A percentile compares a stretch with the other conserved stretches of the same genome.
Evolutionary conservation across 1,140 invertebrate genomes (phyloP).

Genomic region (Helicoverpa armigera): DNA sequence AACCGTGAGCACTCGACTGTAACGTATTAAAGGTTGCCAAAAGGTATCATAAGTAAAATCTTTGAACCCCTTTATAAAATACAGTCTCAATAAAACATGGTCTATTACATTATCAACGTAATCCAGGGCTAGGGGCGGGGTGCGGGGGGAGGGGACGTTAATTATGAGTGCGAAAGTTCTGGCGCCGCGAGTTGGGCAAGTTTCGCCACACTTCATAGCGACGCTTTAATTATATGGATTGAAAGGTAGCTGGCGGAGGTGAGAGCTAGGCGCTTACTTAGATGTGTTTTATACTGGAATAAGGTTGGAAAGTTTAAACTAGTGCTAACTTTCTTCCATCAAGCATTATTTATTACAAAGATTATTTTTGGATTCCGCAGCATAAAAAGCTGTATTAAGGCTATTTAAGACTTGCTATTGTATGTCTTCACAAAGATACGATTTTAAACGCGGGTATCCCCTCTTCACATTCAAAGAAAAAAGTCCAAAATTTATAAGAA

Average conservation of each 20-base stretch:
- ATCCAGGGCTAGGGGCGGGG: neutral
- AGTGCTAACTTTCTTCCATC: too few relatives aligned
- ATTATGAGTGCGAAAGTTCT: slow-evolving; percentile 43
- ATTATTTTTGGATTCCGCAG: too few relatives aligned
- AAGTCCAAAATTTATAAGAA: neutral
- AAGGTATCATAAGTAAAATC: neutral
- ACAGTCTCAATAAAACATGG: neutral
- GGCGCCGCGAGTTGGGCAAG: slow-evolving; percentile 1
- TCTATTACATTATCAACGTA: slow-evolving; percentile 8
- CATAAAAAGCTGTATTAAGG: neutral
- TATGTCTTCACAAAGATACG: neutral
- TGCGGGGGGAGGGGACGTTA: slow-evolving; percentile 1
- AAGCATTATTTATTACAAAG: too few relatives aligned
- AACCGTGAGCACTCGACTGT: too few relatives aligned
- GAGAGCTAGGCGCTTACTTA: neutral
- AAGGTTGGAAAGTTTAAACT: too few relatives aligned
- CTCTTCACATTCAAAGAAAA: neutral
- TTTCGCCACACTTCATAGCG: slow-evolving; percentile 25
- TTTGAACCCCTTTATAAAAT: neutral
- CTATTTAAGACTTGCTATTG: neutral
- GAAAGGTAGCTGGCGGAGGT: neutral
- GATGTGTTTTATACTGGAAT: neutral
- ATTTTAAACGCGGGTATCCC: too few relatives aligned
- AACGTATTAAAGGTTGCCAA: too few relatives aligned
- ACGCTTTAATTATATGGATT: slow-evolving; percentile 23